phyloP scores from a whole-genome alignment of 2,797 vertebrate genomes.

The Craterocephalus amniculus region DNA sequence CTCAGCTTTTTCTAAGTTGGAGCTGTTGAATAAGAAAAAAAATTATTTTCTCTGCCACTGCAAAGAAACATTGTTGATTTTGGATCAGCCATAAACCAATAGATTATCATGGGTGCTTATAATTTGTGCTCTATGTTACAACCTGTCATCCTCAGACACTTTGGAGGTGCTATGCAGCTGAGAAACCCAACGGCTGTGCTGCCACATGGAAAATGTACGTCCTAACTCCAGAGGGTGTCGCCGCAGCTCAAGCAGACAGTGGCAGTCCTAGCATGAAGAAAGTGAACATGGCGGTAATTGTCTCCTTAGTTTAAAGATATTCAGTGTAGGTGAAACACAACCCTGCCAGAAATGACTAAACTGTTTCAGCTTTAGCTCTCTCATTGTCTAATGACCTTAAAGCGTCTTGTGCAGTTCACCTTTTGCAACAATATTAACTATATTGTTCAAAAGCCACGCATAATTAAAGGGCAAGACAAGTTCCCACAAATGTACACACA shows the following conservation, averaged over 20 bases:
- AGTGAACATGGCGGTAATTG: constrained; percentile 79
- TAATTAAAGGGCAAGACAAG: constrained; percentile 64
- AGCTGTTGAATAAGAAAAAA: not conserved
- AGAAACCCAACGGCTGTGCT: constrained; percentile 84
- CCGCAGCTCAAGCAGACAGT: constrained; percentile 72
- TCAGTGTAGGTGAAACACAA: not conserved
- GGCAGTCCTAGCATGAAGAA: constrained; percentile 82
- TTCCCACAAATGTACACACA: constrained; percentile 66
- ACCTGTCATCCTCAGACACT: constrained; percentile 81
- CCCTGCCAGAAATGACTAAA: not conserved
- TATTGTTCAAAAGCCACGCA: constrained; percentile 52
- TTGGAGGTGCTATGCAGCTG: constrained; percentile 91
- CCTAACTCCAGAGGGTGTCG: constrained; percentile 73
- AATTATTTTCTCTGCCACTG: not conserved
- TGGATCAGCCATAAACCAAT: not conserved
- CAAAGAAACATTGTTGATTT: not conserved
- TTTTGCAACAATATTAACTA: constrained; percentile 69
- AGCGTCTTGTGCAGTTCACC: constrained; percentile 46
- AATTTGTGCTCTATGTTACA: not conserved
- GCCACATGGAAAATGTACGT: constrained; percentile 91
- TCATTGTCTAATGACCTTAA: not conserved
- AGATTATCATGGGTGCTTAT: not conserved
- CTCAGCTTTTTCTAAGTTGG: not conserved
- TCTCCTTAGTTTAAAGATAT: not conserved
- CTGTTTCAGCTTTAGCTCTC: not conserved